Percentiles rank a stretch among this genome's conserved stretches.
phyloP scores from a whole-genome alignment of 1,140 invertebrate genomes.

The Meloidogyne floridensis region DNA sequence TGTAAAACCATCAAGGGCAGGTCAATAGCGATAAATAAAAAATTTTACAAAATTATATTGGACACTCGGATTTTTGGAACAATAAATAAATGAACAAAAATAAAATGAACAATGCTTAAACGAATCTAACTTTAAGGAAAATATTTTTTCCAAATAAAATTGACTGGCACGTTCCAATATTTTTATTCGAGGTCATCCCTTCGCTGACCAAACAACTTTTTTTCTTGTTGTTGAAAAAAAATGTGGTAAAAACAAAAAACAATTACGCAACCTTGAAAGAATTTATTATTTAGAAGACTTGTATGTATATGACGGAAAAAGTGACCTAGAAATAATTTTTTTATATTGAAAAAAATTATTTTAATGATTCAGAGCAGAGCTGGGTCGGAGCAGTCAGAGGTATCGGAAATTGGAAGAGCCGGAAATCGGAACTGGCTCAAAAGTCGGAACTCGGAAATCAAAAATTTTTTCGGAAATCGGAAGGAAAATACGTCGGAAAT shows the following conservation, averaged over 20 bases:
- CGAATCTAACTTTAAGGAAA: neutral
- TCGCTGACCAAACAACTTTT: neutral
- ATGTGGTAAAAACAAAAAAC: neutral
- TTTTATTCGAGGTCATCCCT: neutral
- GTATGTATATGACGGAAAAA: neutral
- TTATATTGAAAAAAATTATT: too few species aligned
- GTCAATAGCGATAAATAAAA: too few species aligned
- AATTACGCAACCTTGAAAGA: neutral
- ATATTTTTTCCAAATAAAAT: neutral
- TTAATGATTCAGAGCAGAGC: too few species aligned
- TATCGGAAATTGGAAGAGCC: too few species aligned
- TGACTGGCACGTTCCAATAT: neutral
- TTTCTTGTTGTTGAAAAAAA: neutral
- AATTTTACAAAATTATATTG: too few species aligned
- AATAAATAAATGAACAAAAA: neutral
- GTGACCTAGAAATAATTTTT: neutral
- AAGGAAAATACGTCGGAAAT: too few species aligned
- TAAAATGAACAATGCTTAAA: neutral
- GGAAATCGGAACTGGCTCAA: too few species aligned
- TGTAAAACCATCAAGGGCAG: too few species aligned
- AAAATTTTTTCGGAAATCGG: too few species aligned
- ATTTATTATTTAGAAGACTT: neutral
- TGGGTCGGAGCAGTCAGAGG: too few species aligned
- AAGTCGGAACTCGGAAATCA: too few species aligned
- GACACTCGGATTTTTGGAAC: too few species aligned